Conservation (phyloP, 2,888 invertebrate genomes). For the Scelioninae gen. 1 region DNA sequence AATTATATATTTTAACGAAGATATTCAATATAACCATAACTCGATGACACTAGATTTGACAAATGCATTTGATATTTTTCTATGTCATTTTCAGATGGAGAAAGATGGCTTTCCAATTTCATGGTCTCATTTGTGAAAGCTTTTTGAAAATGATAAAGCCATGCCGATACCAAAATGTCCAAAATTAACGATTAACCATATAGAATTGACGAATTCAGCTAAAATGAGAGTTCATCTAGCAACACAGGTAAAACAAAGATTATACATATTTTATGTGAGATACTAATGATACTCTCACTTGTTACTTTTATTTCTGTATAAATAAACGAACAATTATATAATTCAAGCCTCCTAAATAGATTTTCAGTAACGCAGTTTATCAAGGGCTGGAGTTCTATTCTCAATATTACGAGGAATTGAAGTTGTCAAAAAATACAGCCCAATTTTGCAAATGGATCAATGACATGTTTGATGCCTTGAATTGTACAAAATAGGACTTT, state of each 20-base stretch:
- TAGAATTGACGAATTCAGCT: constrained; percentile 1
- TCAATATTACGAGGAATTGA: constrained; percentile 11
- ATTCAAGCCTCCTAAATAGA: background rate
- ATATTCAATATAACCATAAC: too few species aligned
- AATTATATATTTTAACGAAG: too few species aligned
- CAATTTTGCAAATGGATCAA: constrained; percentile 28
- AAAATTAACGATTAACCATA: background rate
- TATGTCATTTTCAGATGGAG: too few species aligned
- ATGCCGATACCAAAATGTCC: constrained; percentile 7
- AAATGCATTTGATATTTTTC: too few species aligned
- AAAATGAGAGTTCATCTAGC: constrained; percentile 24
- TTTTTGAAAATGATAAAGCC: constrained; percentile 15
- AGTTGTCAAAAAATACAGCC: constrained; percentile 19
- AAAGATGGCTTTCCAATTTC: background rate
- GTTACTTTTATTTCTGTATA: too few species aligned
- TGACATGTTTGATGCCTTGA: constrained; percentile 31
- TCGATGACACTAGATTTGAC: too few species aligned
- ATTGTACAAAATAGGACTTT: too few species aligned
- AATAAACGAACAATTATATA: too few species aligned
- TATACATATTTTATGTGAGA: background rate
- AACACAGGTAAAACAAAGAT: constrained; percentile 7
- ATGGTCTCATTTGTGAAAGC: background rate
- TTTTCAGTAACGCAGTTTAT: constrained; percentile 25
- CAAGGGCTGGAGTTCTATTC: constrained; percentile 8
- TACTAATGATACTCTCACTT: too few species aligned